Evolutionary conservation across 37 sponge, comb jelly and placozoan genomes (phyloP).

Genomic region (Diacarnus erythraeanus): DNA sequence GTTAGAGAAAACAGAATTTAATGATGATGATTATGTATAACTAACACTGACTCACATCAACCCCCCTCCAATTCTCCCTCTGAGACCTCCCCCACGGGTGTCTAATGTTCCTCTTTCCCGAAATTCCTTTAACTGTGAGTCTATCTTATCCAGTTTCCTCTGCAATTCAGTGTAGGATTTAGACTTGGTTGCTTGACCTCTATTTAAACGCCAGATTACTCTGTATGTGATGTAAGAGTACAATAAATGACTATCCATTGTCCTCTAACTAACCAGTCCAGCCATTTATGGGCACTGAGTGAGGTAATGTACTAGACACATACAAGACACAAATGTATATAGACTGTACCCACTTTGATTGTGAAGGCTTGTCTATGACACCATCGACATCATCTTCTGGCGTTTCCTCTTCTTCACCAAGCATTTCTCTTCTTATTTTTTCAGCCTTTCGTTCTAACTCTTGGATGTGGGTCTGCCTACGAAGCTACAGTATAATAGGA

Average conservation of each 20-base stretch:
- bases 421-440: constrained; percentile 20
- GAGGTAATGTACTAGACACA: no score
- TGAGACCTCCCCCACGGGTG: neutral
- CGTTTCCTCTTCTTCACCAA: constrained; percentile 26
- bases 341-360: neutral
- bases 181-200: neutral
- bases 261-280: no score
- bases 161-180: constrained; percentile 9
- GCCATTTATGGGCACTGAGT: neutral
- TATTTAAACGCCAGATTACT: neutral
- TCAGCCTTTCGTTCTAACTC: constrained; percentile 50
- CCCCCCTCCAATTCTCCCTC: constrained; percentile 24
- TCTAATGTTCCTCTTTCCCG: constrained; percentile 26
- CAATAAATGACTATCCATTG: no score
- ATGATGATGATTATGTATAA: no score
- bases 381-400: neutral
- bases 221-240: no score
- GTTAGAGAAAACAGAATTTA: no score
- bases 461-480: constrained; percentile 4
- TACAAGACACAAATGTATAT: no score
- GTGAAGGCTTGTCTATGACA: neutral
- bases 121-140: constrained; percentile 24
- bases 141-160: constrained; percentile 54
- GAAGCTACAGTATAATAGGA: constrained; percentile 5
- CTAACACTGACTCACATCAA: constrained; percentile 4